Base-by-base conservation (phyloP, 2,797 vertebrate genomes). In the Gymnoscopelus microlampas region DNA sequence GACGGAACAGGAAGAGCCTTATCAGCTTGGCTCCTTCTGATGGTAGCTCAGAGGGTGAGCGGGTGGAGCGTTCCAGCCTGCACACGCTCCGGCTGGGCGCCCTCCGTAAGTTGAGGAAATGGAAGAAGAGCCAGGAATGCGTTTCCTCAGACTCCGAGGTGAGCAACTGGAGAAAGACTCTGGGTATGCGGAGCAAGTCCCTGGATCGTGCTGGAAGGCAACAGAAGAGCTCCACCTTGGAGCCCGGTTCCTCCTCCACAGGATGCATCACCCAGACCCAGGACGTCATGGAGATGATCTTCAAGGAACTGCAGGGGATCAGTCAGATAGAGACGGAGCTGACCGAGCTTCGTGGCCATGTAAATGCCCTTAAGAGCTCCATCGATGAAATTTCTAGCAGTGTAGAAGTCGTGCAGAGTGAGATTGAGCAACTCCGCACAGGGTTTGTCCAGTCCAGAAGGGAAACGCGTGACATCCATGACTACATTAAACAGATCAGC, bases 211-310 rank as follows among this genome's bases (percentile, higher is more conserved):
- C 98, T 53, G 96, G 95, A 2, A 93, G 96, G 35, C 95, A 96
- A 69, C 96, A 96, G 71, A 98, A 98, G 83, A 93, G 95, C 53
- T 94, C 89, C 15, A 91, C 95, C 5, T 84, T 98, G 15, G 97
- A 99, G 82, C 96, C 97, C 10, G 94, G 96, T 12, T 99, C 97
- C 79, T 98, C 97, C 77, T 99, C 98, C 0, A 98, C 97, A 1
- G 96, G 97, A 68, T 98, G 97, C 83, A 98, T 99, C 85, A 98
- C 95, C 88, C 97, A 99, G 85, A 99, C 98, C 5, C 97, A 98
- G 6, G 97, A 99, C 89, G 97, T 99, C 68, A 99, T 99, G 98
- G 98, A 99, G 91, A 99, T 99, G 98, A 99, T 99, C 78, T 99
- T 99, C 73, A 99, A 99, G 87, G 98, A 99, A 82, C 96, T 99